Evolutionary conservation across 1,140 invertebrate species (phyloP).

Genomic region (Bombus pyrosoma): DNA sequence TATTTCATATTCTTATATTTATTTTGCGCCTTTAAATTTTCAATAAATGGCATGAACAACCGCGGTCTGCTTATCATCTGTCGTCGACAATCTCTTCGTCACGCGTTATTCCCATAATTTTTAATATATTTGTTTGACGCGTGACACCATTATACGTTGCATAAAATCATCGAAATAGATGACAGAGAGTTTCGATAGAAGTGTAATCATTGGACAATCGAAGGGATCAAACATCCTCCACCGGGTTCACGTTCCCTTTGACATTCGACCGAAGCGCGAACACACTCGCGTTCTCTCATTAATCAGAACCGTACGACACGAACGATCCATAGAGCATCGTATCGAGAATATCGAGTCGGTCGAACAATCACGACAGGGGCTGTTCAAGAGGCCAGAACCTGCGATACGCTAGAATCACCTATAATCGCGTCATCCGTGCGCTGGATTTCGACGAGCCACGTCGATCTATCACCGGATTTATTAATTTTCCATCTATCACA

Average conservation of each 20-base stretch:
- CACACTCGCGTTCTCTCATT: slow-evolving; percentile 30
- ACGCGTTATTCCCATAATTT: background rate
- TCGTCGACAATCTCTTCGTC: background rate
- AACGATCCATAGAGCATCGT: slow-evolving; percentile 34
- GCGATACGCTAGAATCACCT: background rate
- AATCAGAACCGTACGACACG: slow-evolving; percentile 38
- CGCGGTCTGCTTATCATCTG: background rate
- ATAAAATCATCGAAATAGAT: background rate
- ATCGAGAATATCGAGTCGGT: slow-evolving; percentile 45
- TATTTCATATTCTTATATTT: too few species aligned
- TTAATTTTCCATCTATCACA: background rate
- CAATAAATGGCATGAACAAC: too few species aligned
- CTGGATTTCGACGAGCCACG: background rate
- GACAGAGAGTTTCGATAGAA: background rate
- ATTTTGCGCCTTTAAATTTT: too few species aligned
- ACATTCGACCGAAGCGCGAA: slow-evolving; percentile 27
- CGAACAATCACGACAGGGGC: background rate
- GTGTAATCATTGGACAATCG: background rate
- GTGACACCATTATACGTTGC: background rate
- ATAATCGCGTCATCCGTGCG: background rate
- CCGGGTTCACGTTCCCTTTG: background rate
- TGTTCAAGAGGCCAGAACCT: background rate
- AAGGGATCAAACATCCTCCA: background rate
- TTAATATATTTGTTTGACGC: too few species aligned
- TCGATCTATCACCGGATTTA: background rate